Evolutionary conservation across 2,113 vertebrate genomes (phyloP), one percentile per base, ranked within the genome.

Genomic region (Theristicus caerulescens): DNA sequence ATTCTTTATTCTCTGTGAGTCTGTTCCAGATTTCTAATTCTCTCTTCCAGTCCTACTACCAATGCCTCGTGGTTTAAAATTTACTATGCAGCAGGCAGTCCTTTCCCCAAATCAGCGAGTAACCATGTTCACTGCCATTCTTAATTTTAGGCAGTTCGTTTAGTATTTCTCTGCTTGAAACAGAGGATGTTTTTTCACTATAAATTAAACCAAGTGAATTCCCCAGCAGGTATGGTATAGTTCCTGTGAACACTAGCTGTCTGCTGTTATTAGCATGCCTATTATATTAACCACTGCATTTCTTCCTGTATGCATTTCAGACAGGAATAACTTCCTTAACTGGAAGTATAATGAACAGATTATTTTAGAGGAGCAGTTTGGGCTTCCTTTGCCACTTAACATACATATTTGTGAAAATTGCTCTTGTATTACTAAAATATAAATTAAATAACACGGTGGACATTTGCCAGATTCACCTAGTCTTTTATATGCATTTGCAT

Each of bases 111-210:
- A 80, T 71, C 61, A 38, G 15, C 4, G 4, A 94, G 42, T 36
- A 94, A 8, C 54, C 17, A 13, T 18, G 34, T 79, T 93, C 0
- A 0, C 51, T 93, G 70, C 70, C 70, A 78, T 91, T 96, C 92
- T 91, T 95, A 78, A 92, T 94, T 85, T 95, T 66, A 58, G 46
- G 46, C 27, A 55, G 44, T 79, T 96, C 51, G 81, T 93, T 94
- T 92, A 42, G 49, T 76, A 42, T 86, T 88, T 95, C 71, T 79
- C n/a, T 91, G 59, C 71, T 91, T 88, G 92, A 97, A 95, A 82
- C 40, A 86, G 71, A 82, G 81, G 51, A 93, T 10, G n/a, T 0
- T 97, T 91, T 94, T 81, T 42, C 88, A 25, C 47, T 78, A 21
- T 83, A 72, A 96, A 94, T 93, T 84, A 91, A 96, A 91, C 22